Evolutionary conservation across 2,888 invertebrate genomes (phyloP).

Genomic region (Netelia inedita): DNA sequence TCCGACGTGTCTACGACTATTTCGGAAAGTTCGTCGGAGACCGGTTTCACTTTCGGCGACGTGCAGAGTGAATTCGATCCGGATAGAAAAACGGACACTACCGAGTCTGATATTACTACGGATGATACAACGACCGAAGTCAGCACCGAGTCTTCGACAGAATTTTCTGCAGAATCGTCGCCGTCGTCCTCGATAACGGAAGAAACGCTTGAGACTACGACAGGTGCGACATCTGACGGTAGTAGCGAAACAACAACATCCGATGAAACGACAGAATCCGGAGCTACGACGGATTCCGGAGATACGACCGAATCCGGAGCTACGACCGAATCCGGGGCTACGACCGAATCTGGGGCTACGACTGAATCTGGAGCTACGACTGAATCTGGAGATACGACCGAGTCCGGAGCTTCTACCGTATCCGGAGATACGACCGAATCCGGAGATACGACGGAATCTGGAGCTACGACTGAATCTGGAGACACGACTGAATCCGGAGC

Average conservation of each 20-base stretch:
- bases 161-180: constrained; percentile 57
- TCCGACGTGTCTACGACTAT: constrained; percentile 30
- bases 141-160: constrained; percentile 55
- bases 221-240: constrained; percentile 18
- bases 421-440: constrained; percentile 69
- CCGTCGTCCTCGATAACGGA: constrained; percentile 75
- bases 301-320: constrained; percentile 58
- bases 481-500: constrained; percentile 66
- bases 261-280: constrained; percentile 52
- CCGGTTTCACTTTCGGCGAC: constrained; percentile 42
- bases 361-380: constrained; percentile 71
- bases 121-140: constrained; percentile 54
- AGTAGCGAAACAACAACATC: constrained; percentile 18
- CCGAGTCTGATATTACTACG: constrained; percentile 31
- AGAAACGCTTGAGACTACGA: constrained; percentile 48
- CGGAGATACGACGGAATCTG: constrained; percentile 72
- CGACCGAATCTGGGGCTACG: constrained; percentile 74
- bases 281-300: constrained; percentile 60
- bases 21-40: constrained; percentile 15
- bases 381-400: constrained; percentile 70
- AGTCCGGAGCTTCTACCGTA: constrained; percentile 65
- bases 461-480: constrained; percentile 68
- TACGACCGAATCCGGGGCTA: constrained; percentile 66
- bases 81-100: constrained; percentile 13
- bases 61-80: constrained; percentile 54